These are phyloP conservation scores for Pogonocichla stellata DNA, from an alignment of 2,113 vertebrate species.

Conservation along the genomic window DNA sequence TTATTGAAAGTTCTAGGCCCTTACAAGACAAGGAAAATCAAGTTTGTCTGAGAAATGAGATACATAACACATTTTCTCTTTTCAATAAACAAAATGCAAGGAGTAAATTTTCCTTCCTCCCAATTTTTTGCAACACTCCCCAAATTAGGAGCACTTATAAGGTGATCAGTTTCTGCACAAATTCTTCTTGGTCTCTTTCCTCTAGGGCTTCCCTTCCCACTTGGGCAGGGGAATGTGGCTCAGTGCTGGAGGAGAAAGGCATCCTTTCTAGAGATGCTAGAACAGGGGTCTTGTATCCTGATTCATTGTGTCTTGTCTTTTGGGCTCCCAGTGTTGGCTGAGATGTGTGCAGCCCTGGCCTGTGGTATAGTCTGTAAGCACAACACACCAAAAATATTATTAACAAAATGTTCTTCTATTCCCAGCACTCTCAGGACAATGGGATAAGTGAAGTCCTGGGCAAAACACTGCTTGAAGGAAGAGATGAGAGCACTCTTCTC, in stretches of 20 bases:
- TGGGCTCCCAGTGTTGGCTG: neutral
- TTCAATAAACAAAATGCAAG: neutral
- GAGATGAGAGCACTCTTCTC: neutral
- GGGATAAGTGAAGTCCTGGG: neutral
- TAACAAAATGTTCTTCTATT: neutral
- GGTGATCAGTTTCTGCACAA: neutral
- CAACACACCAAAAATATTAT: neutral
- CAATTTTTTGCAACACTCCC: neutral
- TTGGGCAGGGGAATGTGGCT: rapidly evolving
- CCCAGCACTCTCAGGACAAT: neutral
- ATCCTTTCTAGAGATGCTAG: neutral
- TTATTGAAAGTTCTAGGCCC: neutral
- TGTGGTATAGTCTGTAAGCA: neutral
- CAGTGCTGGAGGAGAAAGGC: neutral
- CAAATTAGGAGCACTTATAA: neutral
- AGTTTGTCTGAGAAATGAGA: neutral
- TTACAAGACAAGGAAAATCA: neutral
- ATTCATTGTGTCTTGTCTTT: neutral
- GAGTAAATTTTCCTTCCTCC: neutral
- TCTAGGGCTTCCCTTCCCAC: neutral
- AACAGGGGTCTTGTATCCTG: neutral
- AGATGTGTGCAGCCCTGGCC: neutral
- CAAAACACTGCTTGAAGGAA: neutral
- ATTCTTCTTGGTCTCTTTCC: neutral
- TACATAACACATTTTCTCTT: neutral